Base-by-base conservation (phyloP, 2,797 vertebrate genomes). In the Pyrocephalus nanus region DNA sequence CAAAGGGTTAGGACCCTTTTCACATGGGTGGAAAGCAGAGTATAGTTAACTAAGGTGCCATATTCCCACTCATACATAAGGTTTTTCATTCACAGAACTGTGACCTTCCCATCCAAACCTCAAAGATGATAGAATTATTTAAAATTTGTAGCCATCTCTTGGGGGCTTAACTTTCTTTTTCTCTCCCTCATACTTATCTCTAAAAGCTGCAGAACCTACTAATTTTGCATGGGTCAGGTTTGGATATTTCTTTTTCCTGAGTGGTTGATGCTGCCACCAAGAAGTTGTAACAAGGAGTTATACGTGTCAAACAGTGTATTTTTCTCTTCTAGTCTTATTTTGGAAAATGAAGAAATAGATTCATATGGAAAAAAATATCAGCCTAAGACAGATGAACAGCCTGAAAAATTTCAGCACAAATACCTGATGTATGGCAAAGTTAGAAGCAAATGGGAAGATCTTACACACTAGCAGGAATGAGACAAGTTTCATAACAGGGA, bases 381-480 rank as follows among this genome's bases (percentile, higher is more conserved):
- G 18, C 23, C 42, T 65, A 54, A 83, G 81, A 92, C 78, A 96
- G 81, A 89, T 1, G 8, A 91, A 70, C 29, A 82, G 53, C 69
- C 36, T 69, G n/a, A 91, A 94, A 93, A 94, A 61, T 27, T 91
- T 80, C 53, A 80, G 57, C 81, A 76, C 25, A 79, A 94, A 85
- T 61, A 75, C 0, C 3, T 78, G 83, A 60, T 53, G 8, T 76
- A 94, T 88, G 83, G 74, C 73, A 88, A 95, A 89, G 54, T 87
- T 87, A 83, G 36, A 91, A 96, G 86, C 42, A 83, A 94, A 93
- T 17, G n/a, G 47, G 53, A 83, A 82, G 67, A 91, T 80, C 53
- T 88, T 85, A 61, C 12, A 47, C 45, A 47, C 50, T 69, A 81
- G 57, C 70, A 95, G 85, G 64, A 88, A 87, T 20, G 61, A 91